Evolutionary conservation across 2,113 vertebrate genomes (phyloP), one percentile per base, ranked within the genome.

Genomic region (Raja brachyura): DNA sequence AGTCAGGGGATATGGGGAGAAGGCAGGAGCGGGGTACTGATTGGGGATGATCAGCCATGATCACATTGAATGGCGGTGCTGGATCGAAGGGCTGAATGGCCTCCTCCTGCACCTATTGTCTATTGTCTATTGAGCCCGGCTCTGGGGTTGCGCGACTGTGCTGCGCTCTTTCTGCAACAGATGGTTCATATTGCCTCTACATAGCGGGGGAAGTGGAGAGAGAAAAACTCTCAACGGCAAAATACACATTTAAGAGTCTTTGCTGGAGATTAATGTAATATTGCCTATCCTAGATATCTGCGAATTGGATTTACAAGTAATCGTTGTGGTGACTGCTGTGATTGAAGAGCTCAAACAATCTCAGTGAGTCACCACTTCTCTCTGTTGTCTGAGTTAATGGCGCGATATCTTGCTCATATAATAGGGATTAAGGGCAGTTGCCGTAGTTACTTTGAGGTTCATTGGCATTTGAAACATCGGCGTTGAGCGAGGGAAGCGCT

Each of bases 261-360:
- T 73, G n/a, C 66, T 73, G 70, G 66, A 92, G 90, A 73, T 92
- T 39, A 92, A 25, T 54, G 33, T 7, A 25, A 25, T 48, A 73
- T 22, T 92, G 54, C 70, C 66, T 73, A 39, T 73, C 66, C 33
- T 31, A 39, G 39, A 73, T 11, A 92, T 92, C 68, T 74, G 68
- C 11, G 39, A 48, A 92, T 39, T 68, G 39, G 90, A 74, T 74
- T 74, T 63, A 48, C 39, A 33, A 74, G 39, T 90, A 66, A 92
- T 74, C 90, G 54, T 73, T 74, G n/a, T 73, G 73, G 22, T 88
- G 66, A 92, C 22, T 54, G 90, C 68, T 48, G 68, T 74, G 90
- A 73, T 73, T 92, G 33, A 92, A 68, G 68, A 31, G 66, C 66
- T 25, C 48, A 92, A 92, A 22, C 90, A 92, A 48, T 73, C 16